Base-by-base conservation (phyloP, 1,140 invertebrate genomes). In the Zaprionus kolodkinae region DNA sequence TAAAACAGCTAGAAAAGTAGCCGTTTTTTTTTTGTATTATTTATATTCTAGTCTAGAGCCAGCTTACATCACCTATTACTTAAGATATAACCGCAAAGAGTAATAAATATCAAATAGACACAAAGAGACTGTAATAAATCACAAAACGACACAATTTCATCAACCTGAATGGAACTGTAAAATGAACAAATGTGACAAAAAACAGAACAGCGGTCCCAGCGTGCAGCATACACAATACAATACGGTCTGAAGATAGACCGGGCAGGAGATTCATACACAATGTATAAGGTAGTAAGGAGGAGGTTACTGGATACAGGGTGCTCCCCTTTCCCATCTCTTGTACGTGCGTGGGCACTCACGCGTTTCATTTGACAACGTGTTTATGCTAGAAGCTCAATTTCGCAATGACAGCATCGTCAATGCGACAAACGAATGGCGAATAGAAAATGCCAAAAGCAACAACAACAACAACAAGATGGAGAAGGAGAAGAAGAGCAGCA, bases 351-450 rank as follows among this genome's bases (percentile, higher is more conserved):
- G 71, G 71, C 78, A 81, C 78, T 89, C 85, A 84, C 81, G 84
- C 84, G 78, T 89, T 73, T 81, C 84, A 88, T 78, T 87, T 78
- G 84, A 87, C 84, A 80, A 84, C 74, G 84, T 87, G 84, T 88
- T 87, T 87, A 84, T 87, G 84, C 72, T 75, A 61, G 71, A 64
- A 87, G 84, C 84, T 87, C 84, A 88, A 87, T 87, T 87, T 81
- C 84, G 76, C 73, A 88, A 78, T 88, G 83, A 88, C 84, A 88
- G 83, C 84, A 76, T 54, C 83, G 74, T 82, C 83, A 87, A 81
- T 82, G 69, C 57, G 69, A 57, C 65, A 70, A 65, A 70, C 68
- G 72, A 75, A 65, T 61, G 57, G 79, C 55, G 57, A 21, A 50
- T 50, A 17, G 45, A 17, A 17, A 50, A 50, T 25, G 17, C 3